A percentile compares a stretch with the other conserved stretches of the same genome.
These are phyloP conservation scores for Columbina picui DNA, from an alignment of 2,113 vertebrate genomes.

Conservation along the genomic window DNA sequence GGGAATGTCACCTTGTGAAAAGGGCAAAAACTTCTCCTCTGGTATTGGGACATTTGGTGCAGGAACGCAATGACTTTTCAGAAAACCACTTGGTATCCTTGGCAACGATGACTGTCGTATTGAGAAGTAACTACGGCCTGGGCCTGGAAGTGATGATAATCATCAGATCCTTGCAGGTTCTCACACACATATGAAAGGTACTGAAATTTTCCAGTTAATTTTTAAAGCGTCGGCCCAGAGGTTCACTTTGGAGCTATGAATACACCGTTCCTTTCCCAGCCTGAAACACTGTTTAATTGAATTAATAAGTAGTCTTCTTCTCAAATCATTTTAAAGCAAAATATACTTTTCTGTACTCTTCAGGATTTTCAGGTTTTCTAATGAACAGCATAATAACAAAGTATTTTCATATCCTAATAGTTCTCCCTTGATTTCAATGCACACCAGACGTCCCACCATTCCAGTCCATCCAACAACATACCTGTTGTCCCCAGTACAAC, in stretches of 20 bases:
- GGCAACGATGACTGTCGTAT: not conserved
- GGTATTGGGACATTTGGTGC: accelerated
- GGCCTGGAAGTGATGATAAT: not conserved
- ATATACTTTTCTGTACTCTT: not conserved
- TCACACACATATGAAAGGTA: not conserved
- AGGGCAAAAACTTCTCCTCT: not conserved
- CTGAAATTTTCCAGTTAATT: not conserved
- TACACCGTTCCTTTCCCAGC: not conserved
- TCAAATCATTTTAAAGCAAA: not conserved
- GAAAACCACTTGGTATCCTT: not conserved
- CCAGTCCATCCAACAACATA: not conserved
- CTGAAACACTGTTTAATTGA: not conserved
- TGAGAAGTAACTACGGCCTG: not conserved
- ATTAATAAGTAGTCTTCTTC: constrained; percentile 5
- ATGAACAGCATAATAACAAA: not conserved
- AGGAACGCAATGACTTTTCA: not conserved
- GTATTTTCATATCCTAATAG: not conserved
- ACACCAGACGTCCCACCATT: not conserved
- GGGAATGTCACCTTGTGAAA: constrained; percentile 13
- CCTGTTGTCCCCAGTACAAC: constrained; percentile 5
- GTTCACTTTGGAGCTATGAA: not conserved
- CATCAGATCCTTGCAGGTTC: not conserved
- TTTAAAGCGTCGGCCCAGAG: not conserved
- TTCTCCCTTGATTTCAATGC: not conserved
- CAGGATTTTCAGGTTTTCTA: constrained; percentile 28